Base-by-base conservation (phyloP, 30 jellyfish, hydroid and myxozoan species). In the Catostylus mosaicus region DNA sequence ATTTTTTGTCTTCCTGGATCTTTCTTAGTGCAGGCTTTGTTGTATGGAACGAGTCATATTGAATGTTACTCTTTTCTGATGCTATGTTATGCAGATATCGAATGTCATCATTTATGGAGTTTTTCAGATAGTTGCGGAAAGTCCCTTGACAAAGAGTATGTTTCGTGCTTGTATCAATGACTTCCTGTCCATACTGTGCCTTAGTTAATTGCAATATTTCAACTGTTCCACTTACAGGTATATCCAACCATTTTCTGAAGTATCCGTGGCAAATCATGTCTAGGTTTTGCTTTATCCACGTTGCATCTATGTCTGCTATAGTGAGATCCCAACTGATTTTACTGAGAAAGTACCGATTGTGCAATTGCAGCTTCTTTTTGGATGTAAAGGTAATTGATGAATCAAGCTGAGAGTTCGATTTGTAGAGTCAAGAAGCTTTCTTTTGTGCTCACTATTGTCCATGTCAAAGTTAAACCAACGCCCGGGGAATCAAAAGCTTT, bases 11-110 rank as follows among this genome's bases (percentile, higher is more conserved):
- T 61, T 61, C 73, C 18, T 0, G 73, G 43, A 61, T 61, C 73
- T 8, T 61, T 61, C 24, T 61, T 61, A 67, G 60, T 67, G 79
- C 79, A 31, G 12, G 29, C 79, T 32, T 67, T 67, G 79, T 36
- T 29, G 59, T 31, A 8, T 67, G 59, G 60, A 67, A 67, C 43
- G 79, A 67, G 60, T 67, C 79, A 67, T 67, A 67, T 29, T 67
- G 79, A 20, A 67, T 67, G 24, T 67, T 67, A 6, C 60, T 7
- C 60, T 67, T 67, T 31, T 67, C 79, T 0, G 79, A 67, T 67
- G 79, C 10, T 7, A 36, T 1, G 12, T 67, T 67, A 33, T 1
- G 79, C 32, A 67, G 79, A 36, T 67, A 16, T 16, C 30, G 79
- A 23, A 67, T 67, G 43, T 67, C 79, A 12, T 67, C 79, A 36